Conservation (phyloP, 2,888 invertebrate genomes). For the Eupithecia abbreviata region DNA sequence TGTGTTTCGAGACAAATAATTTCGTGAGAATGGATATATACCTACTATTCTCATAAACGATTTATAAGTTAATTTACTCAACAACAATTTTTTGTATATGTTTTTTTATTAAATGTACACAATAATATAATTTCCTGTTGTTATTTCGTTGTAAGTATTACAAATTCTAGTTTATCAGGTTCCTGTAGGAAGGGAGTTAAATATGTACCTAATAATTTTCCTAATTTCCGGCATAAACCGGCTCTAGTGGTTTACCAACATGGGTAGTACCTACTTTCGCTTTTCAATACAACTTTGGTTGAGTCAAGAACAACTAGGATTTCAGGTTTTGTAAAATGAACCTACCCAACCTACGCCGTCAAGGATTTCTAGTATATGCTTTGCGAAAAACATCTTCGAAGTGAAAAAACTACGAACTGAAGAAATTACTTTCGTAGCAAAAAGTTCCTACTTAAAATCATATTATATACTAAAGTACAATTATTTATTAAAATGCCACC, state of each 20-base stretch:
- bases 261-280: slow-evolving; percentile 3
- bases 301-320: not conserved
- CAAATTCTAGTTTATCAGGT: not conserved
- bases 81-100: not conserved
- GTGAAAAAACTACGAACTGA: no score
- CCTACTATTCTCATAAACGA: not conserved
- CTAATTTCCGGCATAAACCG: not conserved
- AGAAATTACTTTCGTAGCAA: not conserved
- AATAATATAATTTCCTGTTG: not conserved
- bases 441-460: not conserved
- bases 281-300: not conserved
- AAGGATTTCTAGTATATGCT: not conserved
- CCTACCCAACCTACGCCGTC: not conserved
- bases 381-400: not conserved
- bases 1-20: not conserved
- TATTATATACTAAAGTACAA: not conserved
- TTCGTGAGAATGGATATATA: not conserved
- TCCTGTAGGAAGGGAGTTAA: not conserved
- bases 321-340: not conserved
- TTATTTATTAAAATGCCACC: no score
- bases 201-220: not conserved
- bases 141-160: not conserved
- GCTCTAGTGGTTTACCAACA: not conserved
- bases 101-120: no score
- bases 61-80: not conserved